Evolutionary conservation across 1,140 invertebrate species (phyloP), one percentile per base, ranked within the genome.

Genomic region (Intoshia linei): DNA sequence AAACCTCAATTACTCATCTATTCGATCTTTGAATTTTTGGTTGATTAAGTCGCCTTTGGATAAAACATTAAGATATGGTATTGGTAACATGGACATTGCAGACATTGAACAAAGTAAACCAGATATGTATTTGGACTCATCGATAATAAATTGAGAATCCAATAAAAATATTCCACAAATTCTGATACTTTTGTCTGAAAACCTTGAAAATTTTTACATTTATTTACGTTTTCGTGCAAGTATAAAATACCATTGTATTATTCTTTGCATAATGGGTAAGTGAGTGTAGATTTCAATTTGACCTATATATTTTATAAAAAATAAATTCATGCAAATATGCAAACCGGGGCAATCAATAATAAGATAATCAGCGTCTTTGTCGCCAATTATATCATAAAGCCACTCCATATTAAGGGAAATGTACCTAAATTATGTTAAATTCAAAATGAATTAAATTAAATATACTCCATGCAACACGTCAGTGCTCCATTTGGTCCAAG

Each of bases 261-360:
- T n/a, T n/a, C n/a, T n/a, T 43, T 66, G 66, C 52, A 93, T 79
- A 11, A 79, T 70, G 32, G 73, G 70, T 49, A 95, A 66, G 56
- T 95, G 84, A 21, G 79, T 90, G 54, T 92, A 95, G 0, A 98
- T 59, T 58, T 98, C 90, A 43, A 98, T 84, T 65, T 95, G 87
- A 3, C 87, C 62, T 62, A 19, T 35, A 32, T 32, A 37, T 6
- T 21, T 5, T 6, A 6, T 37, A 4, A 4, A 6, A 17, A 24
- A 36, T 40, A 40, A 27, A 7, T 10, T n/a, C 7, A n/a, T 27
- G 24, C n/a, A 24, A 13, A 6, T 6, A 17, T n/a, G 40, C 38
- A 25, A 6, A 59, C 59, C 84, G 10, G 87, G 84, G 55, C 83
- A 92, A 61, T 95, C 87, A 54, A 98, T 92, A n/a, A 98, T 58